Conservation (phyloP, 1,140 invertebrate species). For the Sycophila sp. region DNA sequence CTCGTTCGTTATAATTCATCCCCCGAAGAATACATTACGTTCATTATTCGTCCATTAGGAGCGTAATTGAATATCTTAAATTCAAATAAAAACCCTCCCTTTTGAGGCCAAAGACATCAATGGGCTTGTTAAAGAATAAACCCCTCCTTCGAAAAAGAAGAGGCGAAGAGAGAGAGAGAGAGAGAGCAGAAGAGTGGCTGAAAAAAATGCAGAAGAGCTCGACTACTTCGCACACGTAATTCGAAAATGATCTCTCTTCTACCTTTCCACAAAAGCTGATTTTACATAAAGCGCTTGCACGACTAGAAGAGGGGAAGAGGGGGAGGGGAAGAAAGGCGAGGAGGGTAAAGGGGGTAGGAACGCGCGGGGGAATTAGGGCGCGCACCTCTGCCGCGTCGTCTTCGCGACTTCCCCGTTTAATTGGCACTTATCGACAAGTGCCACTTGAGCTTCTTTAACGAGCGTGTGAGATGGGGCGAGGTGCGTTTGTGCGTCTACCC, state of each 20-base stretch:
- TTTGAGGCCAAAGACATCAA: neutral
- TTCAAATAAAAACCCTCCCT: conserved; percentile 16
- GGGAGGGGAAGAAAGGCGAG: neutral
- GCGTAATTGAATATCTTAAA: conserved; percentile 21
- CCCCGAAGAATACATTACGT: conserved; percentile 5
- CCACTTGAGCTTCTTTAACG: conserved; percentile 33
- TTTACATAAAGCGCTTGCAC: conserved; percentile 20
- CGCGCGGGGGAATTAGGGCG: too few relatives aligned
- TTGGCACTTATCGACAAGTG: conserved; percentile 33
- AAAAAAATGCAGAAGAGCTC: neutral
- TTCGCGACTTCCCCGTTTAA: conserved; percentile 32
- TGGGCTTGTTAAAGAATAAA: conserved; percentile 25
- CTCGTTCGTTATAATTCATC: neutral
- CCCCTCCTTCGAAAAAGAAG: neutral
- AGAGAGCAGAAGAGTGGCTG: neutral
- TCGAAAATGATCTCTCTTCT: conserved; percentile 10
- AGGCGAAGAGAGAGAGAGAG: neutral
- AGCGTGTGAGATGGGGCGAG: neutral
- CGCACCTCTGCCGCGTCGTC: neutral
- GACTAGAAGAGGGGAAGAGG: neutral
- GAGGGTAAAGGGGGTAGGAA: too few relatives aligned
- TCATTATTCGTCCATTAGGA: neutral
- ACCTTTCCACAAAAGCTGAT: conserved; percentile 13
- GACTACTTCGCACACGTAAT: conserved; percentile 7
- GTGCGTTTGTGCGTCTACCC: neutral